Percentiles rank a stretch among this genome's conserved stretches.
Evolutionary conservation across 2,888 invertebrate species (phyloP).

Genomic region (Sphecodes monilicornis): DNA sequence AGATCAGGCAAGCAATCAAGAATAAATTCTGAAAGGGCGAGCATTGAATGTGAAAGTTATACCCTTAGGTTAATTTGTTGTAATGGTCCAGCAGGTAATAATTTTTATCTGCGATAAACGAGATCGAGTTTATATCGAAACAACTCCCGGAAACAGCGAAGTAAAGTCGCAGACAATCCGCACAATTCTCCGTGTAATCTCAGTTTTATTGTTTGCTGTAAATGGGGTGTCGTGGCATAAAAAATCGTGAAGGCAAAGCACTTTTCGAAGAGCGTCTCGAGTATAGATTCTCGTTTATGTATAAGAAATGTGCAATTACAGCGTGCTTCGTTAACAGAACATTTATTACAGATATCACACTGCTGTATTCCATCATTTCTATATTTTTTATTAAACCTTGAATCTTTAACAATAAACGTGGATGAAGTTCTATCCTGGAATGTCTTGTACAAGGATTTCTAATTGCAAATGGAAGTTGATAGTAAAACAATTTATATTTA

Average conservation of each 20-base stretch:
- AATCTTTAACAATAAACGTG: neutral
- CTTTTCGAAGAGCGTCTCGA: neutral
- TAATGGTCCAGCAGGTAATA: conserved; percentile 58
- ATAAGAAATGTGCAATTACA: neutral
- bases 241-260: neutral
- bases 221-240: conserved; percentile 46
- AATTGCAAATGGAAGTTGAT: neutral
- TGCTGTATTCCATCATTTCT: neutral
- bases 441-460: neutral
- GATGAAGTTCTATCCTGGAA: too few species aligned
- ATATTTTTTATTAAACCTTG: neutral
- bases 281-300: neutral
- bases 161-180: conserved; percentile 32
- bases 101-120: conserved; percentile 73
- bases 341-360: neutral
- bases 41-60: conserved; percentile 34
- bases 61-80: conserved; percentile 34
- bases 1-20: neutral
- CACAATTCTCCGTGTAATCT: conserved; percentile 62
- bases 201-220: conserved; percentile 72
- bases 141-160: conserved; percentile 40
- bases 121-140: conserved; percentile 66
- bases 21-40: conserved; percentile 34
- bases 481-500: too few species aligned
- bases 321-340: neutral